Conservation (phyloP, 2,797 vertebrate genomes). For the Coregonus suidteri region DNA sequence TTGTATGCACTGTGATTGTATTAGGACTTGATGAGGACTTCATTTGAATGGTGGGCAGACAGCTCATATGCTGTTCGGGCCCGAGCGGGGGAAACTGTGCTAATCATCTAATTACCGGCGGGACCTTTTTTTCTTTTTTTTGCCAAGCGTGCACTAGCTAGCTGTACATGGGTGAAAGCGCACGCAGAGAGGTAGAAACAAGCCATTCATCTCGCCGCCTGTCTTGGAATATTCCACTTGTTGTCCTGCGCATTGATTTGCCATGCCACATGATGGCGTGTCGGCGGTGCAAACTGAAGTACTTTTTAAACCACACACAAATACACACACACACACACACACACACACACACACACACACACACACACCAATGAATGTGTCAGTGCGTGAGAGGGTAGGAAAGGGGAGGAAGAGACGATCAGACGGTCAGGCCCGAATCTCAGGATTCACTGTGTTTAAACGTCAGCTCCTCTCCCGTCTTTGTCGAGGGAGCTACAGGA, state of each 20-base stretch:
- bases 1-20: conserved; percentile 67
- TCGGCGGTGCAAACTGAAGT: neutral
- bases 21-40: conserved; percentile 69
- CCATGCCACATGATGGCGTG: neutral
- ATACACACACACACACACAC: neutral
- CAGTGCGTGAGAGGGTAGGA: neutral
- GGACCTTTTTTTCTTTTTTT: conserved; percentile 12
- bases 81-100: conserved; percentile 23
- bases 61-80: conserved; percentile 45
- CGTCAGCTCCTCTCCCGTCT: conserved; percentile 23
- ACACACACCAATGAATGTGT: neutral
- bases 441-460: conserved; percentile 11
- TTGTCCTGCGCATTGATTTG: neutral
- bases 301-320: too few relatives aligned
- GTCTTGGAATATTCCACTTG: neutral
- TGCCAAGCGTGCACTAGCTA: neutral
- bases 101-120: conserved; percentile 51
- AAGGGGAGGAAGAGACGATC: neutral
- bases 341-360: neutral
- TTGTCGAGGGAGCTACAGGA: conserved; percentile 19
- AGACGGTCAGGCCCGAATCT: conserved; percentile 4
- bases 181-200: neutral
- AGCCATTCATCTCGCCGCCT: neutral
- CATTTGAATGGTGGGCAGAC: conserved; percentile 66
- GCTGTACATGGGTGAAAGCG: neutral